phyloP scores from a whole-genome alignment of 2,113 vertebrate species.

The Sinocyclocheilus grahami region DNA sequence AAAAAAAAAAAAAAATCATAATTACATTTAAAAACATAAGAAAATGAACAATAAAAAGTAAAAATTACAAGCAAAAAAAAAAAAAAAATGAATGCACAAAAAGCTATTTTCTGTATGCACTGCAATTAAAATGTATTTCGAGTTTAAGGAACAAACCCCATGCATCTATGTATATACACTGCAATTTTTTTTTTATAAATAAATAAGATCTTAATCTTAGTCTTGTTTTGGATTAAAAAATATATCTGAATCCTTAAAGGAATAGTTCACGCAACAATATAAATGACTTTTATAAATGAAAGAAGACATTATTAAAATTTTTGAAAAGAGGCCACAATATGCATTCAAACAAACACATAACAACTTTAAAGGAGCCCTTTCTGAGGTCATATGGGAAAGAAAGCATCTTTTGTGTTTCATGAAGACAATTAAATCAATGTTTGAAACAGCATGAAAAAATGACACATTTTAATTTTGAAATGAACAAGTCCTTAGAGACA shows the following conservation, averaged over 20 bases:
- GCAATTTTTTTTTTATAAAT: too few species aligned
- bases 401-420: neutral
- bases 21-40: neutral
- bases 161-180: neutral
- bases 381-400: neutral
- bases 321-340: neutral
- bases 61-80: neutral
- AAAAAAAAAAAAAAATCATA: too few species aligned
- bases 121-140: neutral
- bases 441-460: neutral
- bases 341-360: neutral
- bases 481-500: neutral
- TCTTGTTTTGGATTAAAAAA: neutral
- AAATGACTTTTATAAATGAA: neutral
- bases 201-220: neutral
- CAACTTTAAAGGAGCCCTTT: neutral
- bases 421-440: neutral
- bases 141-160: neutral
- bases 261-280: neutral
- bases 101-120: neutral
- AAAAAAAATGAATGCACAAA: too few species aligned
- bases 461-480: neutral
- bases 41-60: neutral
- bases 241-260: neutral
- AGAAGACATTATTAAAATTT: neutral